Percentiles rank a stretch among this genome's conserved stretches.
phyloP scores from a whole-genome alignment of 2,113 vertebrate species.

The Ranitomeya variabilis region DNA sequence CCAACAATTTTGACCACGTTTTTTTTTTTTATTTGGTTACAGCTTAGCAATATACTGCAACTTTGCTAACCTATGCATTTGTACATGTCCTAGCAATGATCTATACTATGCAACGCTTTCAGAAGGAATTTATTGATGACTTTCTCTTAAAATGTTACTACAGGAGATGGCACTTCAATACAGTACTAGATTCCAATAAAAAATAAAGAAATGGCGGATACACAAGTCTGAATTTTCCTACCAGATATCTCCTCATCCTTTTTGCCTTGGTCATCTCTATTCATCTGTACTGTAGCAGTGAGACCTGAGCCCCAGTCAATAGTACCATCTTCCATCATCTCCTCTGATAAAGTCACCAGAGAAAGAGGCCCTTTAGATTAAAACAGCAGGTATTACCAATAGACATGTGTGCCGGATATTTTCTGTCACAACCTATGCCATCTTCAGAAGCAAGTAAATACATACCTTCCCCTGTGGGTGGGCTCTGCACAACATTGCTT shows the following conservation, averaged over 20 bases:
- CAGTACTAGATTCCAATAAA: background rate
- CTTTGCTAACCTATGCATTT: too few relatives aligned
- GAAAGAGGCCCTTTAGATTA: slow-evolving; percentile 70
- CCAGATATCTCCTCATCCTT: slow-evolving; percentile 83
- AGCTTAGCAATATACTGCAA: too few relatives aligned
- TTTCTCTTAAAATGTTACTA: background rate
- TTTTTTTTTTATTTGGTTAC: too few relatives aligned
- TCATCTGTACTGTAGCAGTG: slow-evolving; percentile 74
- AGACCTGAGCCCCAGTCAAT: slow-evolving; percentile 78
- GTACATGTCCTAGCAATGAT: too few relatives aligned
- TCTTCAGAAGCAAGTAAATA: background rate
- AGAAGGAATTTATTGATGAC: too few relatives aligned
- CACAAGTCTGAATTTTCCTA: slow-evolving; percentile 59
- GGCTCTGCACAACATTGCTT: slow-evolving; percentile 79
- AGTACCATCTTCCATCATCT: slow-evolving; percentile 78
- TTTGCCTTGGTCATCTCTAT: slow-evolving; percentile 79
- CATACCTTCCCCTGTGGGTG: slow-evolving; percentile 82
- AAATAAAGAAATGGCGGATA: background rate
- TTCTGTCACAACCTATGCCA: background rate
- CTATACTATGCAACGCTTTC: background rate
- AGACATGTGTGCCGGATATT: background rate
- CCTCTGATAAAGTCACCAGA: slow-evolving; percentile 76
- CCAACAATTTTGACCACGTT: too few relatives aligned
- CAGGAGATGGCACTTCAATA: background rate
- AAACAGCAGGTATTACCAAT: slow-evolving; percentile 57